Evolutionary conservation across 2,888 invertebrate species (phyloP), one percentile per base, ranked within the genome.

Genomic region (Resseliella maxima): DNA sequence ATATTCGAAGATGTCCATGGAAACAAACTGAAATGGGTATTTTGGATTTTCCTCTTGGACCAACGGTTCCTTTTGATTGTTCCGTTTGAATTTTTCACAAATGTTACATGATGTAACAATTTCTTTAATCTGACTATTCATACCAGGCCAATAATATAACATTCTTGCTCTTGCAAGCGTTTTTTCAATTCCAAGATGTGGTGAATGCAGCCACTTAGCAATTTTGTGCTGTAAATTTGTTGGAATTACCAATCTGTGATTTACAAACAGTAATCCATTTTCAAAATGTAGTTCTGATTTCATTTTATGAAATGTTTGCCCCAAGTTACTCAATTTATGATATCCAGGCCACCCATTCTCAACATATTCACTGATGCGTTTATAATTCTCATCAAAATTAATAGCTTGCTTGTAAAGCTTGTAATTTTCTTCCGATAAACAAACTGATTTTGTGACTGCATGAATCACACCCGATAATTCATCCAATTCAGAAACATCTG

Each of bases 1-100:
- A 59, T 87, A 87, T 86, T 88, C 88, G 54, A 87, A 88, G 24
- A 88, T 85, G 85, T 88, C 88, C 85, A 88, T 87, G 24, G 86
- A 64, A 18, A 88, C 87, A 81, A 85, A 87, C 45, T 88, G 86
- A 87, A 87, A 88, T 0, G 88, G 88, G 87, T 87, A 88, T 35
- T 87, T 85, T 2, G 88, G 87, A n/a, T 85, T 41, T 15, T 87
- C 86, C 36, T 88, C 88, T 31, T 88, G 88, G 27, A 86, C 41
- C 36, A 88, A 85, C 72, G 87, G 87, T 86, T 88, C 87, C 86
- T 88, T 88, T 86, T 86, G 86, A 86, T 88, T 88, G 50, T 87
- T 87, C n/a, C 87, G 87, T 64, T 59, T 86, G 35, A 87, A 87
- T 85, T 87, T 81, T 87, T 87, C 87, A 86, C 88, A 88, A 12